A percentile compares a stretch with the other conserved stretches of the same genome.
phyloP scores from a whole-genome alignment of 2,888 invertebrate species.

The Temnothorax unifasciatus region DNA sequence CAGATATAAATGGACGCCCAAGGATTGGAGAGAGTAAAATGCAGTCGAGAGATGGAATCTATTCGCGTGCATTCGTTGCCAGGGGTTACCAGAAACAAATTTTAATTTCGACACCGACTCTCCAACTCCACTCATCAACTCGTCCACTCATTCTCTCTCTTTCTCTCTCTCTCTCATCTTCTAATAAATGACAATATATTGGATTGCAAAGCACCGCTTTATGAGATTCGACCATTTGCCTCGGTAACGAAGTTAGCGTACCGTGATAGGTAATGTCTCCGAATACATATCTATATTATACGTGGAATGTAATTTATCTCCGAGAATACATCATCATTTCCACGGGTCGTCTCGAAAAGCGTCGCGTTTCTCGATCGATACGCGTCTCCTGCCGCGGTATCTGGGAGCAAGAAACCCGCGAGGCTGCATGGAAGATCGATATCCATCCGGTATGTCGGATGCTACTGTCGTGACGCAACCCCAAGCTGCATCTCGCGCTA shows the following conservation, averaged over 20 bases:
- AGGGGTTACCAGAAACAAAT: conserved; percentile 45
- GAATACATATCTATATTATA: conserved; percentile 20
- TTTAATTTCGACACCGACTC: conserved; percentile 64
- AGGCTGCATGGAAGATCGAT: conserved; percentile 37
- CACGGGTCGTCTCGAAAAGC: conserved; percentile 25
- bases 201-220: conserved; percentile 58
- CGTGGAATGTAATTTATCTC: conserved; percentile 29
- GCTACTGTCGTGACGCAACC: conserved; percentile 11
- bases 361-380: conserved; percentile 49
- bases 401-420: conserved; percentile 14
- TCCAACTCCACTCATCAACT: not conserved
- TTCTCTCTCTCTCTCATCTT: not conserved
- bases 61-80: conserved; percentile 23
- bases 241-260: conserved; percentile 38
- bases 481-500: conserved; percentile 1
- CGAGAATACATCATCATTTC: conserved; percentile 17
- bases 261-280: conserved; percentile 24
- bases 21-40: not conserved
- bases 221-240: conserved; percentile 26
- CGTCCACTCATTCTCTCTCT: not conserved
- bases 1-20: conserved; percentile 34
- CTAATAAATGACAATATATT: conserved; percentile 70
- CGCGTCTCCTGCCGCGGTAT: conserved; percentile 43
- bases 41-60: conserved; percentile 45
- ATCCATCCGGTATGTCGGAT: conserved; percentile 42